Conservation (phyloP, 2,113 vertebrate genomes). For the Pelodiscus sinensis region DNA sequence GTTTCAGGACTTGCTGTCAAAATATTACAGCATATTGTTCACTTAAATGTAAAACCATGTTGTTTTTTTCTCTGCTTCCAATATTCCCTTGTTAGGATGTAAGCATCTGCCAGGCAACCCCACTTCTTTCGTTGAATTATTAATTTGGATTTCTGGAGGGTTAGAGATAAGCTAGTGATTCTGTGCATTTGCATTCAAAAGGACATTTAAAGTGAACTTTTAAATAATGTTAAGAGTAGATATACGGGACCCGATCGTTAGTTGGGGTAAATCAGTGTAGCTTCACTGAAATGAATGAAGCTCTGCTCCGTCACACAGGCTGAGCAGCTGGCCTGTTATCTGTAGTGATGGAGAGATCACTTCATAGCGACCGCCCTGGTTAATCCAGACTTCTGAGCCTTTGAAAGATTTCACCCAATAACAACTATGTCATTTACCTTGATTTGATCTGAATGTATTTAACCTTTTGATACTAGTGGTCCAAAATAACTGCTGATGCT, state of each 20-base stretch:
- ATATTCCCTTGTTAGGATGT: neutral
- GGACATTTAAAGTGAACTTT: conserved; percentile 18
- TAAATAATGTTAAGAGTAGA: neutral
- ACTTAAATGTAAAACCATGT: neutral
- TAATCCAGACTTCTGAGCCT: neutral
- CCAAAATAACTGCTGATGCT: neutral
- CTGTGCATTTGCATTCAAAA: neutral
- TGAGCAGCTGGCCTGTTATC: conserved; percentile 20
- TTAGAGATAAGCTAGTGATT: neutral
- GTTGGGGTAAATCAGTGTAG: accelerated
- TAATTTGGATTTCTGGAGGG: neutral
- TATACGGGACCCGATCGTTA: neutral
- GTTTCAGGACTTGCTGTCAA: conserved; percentile 44
- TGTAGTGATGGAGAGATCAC: conserved; percentile 3
- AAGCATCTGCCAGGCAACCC: neutral
- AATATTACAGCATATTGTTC: neutral
- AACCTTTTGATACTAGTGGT: neutral
- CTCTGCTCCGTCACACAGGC: neutral
- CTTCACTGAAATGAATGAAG: neutral
- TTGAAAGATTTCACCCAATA: conserved; percentile 25
- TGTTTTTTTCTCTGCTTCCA: neutral
- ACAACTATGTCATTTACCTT: neutral
- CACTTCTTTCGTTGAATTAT: neutral
- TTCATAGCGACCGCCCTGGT: neutral
- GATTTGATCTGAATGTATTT: neutral